Percentiles rank a stretch among this genome's conserved stretches.
Conservation (phyloP, 1,140 invertebrate genomes). For the Drosophila setifemur region DNA sequence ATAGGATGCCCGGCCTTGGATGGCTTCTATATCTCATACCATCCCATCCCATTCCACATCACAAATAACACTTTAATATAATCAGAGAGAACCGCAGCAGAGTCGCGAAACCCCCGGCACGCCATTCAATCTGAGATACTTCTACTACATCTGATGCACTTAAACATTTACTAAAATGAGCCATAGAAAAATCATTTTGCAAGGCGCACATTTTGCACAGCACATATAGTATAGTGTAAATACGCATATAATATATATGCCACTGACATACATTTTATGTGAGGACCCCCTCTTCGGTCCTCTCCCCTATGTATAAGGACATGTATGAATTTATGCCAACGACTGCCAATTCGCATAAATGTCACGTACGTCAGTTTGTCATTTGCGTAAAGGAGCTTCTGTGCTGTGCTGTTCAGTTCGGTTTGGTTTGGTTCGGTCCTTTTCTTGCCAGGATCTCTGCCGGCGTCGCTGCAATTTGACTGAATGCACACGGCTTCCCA, state of each 20-base stretch:
- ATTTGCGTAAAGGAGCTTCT: slow-evolving; percentile 71
- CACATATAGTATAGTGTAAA: slow-evolving; percentile 24
- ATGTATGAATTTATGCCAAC: slow-evolving; percentile 48
- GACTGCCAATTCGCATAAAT: slow-evolving; percentile 79
- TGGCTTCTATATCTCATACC: not conserved
- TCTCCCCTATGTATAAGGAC: not conserved
- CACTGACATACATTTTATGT: slow-evolving; percentile 72
- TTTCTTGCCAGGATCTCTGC: slow-evolving; percentile 33
- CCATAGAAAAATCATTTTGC: slow-evolving; percentile 75
- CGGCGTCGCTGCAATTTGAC: slow-evolving; percentile 43
- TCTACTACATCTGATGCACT: slow-evolving; percentile 47
- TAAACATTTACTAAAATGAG: slow-evolving; percentile 70
- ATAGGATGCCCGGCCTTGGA: not conserved
- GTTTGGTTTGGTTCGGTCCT: not conserved
- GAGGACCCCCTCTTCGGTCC: not conserved
- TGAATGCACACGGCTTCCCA: slow-evolving; percentile 52
- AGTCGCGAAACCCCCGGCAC: slow-evolving; percentile 68
- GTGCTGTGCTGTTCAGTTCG: not conserved
- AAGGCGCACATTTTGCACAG: slow-evolving; percentile 52
- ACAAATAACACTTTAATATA: slow-evolving; percentile 50
- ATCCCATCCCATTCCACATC: not conserved
- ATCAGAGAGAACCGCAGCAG: slow-evolving; percentile 22
- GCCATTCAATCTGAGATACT: slow-evolving; percentile 45
- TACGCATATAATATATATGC: slow-evolving; percentile 42
- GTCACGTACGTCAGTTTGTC: slow-evolving; percentile 81